Base-by-base conservation (phyloP, 1,140 invertebrate species). In the Heliconius nattereri region DNA sequence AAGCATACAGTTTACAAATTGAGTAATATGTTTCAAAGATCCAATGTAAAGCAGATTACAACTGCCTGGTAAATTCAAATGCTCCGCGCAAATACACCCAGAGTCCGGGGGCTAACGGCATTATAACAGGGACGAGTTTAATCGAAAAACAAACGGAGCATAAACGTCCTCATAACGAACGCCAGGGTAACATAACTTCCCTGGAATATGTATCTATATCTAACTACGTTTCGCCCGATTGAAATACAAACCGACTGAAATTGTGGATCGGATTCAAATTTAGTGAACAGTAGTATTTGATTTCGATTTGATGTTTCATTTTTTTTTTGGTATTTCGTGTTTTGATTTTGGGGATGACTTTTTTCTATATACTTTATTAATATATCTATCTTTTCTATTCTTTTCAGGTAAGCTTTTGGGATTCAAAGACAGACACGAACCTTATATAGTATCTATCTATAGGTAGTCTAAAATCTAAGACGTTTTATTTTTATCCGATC, bases 81-180 rank as follows among this genome's bases (percentile, higher is more conserved):
- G 75, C n/a, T 66, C n/a, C 73, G 52, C 75, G 60, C 60, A 76
- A 45, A 76, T 40, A 49, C n/a, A 35, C 57, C 40, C 57, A 29
- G 60, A 66, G 75, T 40, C 66, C 60, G 75, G 16, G 16, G 40
- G 66, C 76, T 35, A 72, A 71, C 76, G 76, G 45, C 70, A 77
- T 77, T 77, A 77, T 77, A 71, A 71, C 70, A 77, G 76, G 72
- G 76, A 77, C 76, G 76, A 77, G 70, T 71, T 77, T 70, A 71
- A 77, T 71, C 60, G 76, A 71, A 77, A 77, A 77, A 77, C 76
- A 77, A 77, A 77, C 76, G 76, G 19, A 71, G 66, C 70, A 77
- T 77, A 72, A 77, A 77, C 71, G 70, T 77, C 66, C 40, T 70
- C 75, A 77, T 77, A 77, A 77, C 66, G 76, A 77, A 72, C 70